Conservation (phyloP, 2,113 vertebrate species). For the Chaetodon trifascialis region DNA sequence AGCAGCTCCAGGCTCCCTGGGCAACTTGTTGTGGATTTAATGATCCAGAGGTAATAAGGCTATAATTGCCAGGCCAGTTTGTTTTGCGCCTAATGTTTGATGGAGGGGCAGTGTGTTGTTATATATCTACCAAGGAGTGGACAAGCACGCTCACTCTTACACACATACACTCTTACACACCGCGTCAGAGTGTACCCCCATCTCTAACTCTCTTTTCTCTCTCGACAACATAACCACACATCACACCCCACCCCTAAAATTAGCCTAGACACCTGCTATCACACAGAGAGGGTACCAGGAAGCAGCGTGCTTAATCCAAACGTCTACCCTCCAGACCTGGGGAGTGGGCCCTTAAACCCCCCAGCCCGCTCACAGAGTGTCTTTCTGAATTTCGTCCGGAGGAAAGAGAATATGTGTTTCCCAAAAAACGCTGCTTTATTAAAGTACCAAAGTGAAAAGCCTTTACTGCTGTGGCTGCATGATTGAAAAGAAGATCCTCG, state of each 20-base stretch:
- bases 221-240: slow-evolving; percentile 23
- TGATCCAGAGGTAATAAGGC: slow-evolving; percentile 80
- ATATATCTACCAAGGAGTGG: slow-evolving; percentile 66
- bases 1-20: slow-evolving; percentile 65
- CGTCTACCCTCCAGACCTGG: background rate
- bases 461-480: background rate
- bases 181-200: background rate
- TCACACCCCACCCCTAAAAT: slow-evolving; percentile 35
- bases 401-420: too few relatives aligned
- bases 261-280: slow-evolving; percentile 17
- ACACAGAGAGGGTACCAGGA: slow-evolving; percentile 26
- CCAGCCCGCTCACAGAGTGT: too few relatives aligned
- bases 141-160: slow-evolving; percentile 44
- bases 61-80: slow-evolving; percentile 77
- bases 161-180: slow-evolving; percentile 34
- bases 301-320: slow-evolving; percentile 26
- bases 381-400: too few relatives aligned
- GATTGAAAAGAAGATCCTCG: background rate
- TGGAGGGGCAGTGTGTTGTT: slow-evolving; percentile 76
- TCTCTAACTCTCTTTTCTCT: background rate
- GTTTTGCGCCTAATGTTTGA: slow-evolving; percentile 74
- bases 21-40: slow-evolving; percentile 78
- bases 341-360: too few relatives aligned
- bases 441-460: background rate
- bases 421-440: slow-evolving; percentile 8